Evolutionary conservation across 2,888 invertebrate species (phyloP), one percentile per base, ranked within the genome.

Genomic region (Apodemia mormo): DNA sequence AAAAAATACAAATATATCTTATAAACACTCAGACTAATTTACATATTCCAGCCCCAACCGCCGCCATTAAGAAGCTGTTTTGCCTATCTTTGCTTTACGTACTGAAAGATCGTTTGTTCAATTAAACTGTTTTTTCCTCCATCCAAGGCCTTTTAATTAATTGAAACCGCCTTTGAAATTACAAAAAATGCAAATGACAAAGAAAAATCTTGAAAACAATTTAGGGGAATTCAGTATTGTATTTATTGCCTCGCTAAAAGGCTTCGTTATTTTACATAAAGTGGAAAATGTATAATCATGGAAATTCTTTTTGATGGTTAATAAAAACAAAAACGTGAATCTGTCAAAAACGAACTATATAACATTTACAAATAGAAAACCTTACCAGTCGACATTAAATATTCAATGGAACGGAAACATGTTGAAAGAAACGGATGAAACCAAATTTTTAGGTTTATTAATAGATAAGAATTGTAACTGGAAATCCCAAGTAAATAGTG

Each of bases 121-220:
- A 58, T 58, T 58, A 58, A 58, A 58, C 58, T 58, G 58, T 58
- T 58, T 58, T 58, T 58, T 30, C n/a, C 68, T 52, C 40, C 8
- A 40, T 40, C 40, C 6, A 68, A 65, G 61, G 68, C 65, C 68
- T 33, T 68, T 65, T 68, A 70, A 70, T 66, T 70, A 67, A 70
- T 70, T 70, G 64, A 67, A 67, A 45, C 61, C 67, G 67, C 64
- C 45, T 37, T 58, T 45, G 49, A 70, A 58, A 70, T 70, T 70
- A 65, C 68, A 65, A 65, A 68, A 29, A 52, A 66, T 33, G 52
- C 49, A 68, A 68, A 64, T 22, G 37, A 52, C 22, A 54, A 37
- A 65, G 37, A 40, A 49, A 65, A 68, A 68, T 68, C 58, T 58
- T 58, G 29, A 30, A 58, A 58, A 58, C 58, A 58, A 58, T 58